Evolutionary conservation across 1,140 invertebrate genomes (phyloP), one percentile per base, ranked within the genome.

Genomic region (Bombus breviceps): DNA sequence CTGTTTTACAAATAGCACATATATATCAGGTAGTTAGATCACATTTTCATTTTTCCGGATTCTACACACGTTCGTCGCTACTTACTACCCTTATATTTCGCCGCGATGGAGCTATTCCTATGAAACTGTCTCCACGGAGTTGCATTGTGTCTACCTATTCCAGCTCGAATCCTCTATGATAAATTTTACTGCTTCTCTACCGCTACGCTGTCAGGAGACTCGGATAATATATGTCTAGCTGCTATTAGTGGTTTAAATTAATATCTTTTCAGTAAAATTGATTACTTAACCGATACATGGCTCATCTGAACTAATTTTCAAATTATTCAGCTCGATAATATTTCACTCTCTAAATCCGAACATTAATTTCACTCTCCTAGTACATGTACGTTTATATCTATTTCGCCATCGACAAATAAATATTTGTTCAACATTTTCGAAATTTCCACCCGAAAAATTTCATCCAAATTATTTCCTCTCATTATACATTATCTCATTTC

Each of bases 111-210:
- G 73, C 69, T 81, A 72, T 85, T 85, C 34, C 41, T 74, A 57
- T 9, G 71, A 47, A 85, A 73, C 57, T 72, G 76, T 80, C 57
- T 85, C 76, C 15, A n/a, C 32, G 6, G 15, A 25, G 68, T 62
- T 80, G 47, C 41, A 71, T 25, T 32, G 39, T 81, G 66, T 78
- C 66, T 79, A 84, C 77, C 77, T 53, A 80, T 85, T 80, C 57
- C 34, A 28, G 3, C 78, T 57, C 32, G 78, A 81, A 85, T 85
- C 28, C 41, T 53, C 32, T 34, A 34, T 81, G 78, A 80, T 73
- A 73, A 85, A 85, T 81, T 68, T 41, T 71, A 22, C 34, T 71
- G 41, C 57, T 64, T 4, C 10, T 25, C n/a, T 10, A 13, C 32
- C 37, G 39, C 15, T 57, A 32, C 32, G 37, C 32, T 39, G 22